These are phyloP conservation scores for Squalus acanthias DNA, from an alignment of 2,797 vertebrate genomes.

Conservation along the genomic window DNA sequence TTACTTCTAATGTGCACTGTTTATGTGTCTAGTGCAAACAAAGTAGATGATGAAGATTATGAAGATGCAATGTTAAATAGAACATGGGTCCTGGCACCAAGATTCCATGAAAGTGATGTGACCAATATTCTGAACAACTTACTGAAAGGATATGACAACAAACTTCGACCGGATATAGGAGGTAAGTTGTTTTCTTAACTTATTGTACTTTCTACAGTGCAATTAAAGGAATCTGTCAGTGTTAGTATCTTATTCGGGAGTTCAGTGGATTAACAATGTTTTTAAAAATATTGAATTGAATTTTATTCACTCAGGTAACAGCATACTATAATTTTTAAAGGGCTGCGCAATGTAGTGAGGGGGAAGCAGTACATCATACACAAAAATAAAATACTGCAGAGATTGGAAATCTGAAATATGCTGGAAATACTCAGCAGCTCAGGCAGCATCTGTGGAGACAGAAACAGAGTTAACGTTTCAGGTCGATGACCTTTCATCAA, in stretches of 20 bases:
- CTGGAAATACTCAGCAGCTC: neutral
- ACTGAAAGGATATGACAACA: constrained; percentile 89
- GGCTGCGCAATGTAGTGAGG: neutral
- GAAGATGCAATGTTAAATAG: constrained; percentile 87
- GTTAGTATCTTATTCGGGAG: neutral
- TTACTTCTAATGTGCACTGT: neutral
- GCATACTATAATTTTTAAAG: neutral
- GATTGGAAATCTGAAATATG: neutral
- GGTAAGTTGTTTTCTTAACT: constrained; percentile 58
- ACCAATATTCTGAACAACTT: constrained; percentile 87
- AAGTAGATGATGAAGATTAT: constrained; percentile 87
- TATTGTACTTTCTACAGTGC: neutral
- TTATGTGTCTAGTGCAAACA: constrained; percentile 63
- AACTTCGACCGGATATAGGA: constrained; percentile 89
- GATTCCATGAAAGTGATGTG: constrained; percentile 89
- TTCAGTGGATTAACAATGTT: neutral
- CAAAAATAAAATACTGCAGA: neutral
- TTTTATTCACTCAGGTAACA: neutral
- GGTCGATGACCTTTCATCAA: neutral
- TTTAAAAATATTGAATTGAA: neutral
- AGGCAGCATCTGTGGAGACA: neutral
- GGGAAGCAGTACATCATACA: neutral
- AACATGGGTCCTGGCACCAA: constrained; percentile 92
- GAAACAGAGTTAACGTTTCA: too few relatives aligned
- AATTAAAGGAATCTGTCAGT: neutral